These are phyloP conservation scores for Hyles euphorbiae DNA, from an alignment of 1,140 invertebrate species.

Conservation along the genomic window DNA sequence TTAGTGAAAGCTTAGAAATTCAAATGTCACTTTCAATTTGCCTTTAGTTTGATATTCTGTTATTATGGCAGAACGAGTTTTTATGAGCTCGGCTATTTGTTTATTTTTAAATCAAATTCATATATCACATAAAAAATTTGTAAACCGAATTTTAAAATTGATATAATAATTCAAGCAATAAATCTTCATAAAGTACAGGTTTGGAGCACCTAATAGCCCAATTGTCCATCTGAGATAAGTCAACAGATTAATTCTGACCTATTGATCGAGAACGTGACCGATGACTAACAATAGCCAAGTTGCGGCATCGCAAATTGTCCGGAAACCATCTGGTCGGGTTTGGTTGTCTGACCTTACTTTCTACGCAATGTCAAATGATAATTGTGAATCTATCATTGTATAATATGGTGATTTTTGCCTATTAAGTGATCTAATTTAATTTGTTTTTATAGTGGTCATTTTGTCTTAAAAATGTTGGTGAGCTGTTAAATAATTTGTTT, in stretches of 20 bases:
- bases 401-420: too few relatives aligned
- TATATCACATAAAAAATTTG: too few relatives aligned
- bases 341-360: constrained; percentile 33
- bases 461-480: too few relatives aligned
- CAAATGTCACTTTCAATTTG: constrained; percentile 15
- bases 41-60: not conserved
- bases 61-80: not conserved
- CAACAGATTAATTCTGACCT: constrained; percentile 41
- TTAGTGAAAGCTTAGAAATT: constrained; percentile 18
- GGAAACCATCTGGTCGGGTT: constrained; percentile 35
- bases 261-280: constrained; percentile 52
- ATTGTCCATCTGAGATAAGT: constrained; percentile 24
- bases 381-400: too few relatives aligned
- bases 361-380: constrained; percentile 33
- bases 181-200: too few relatives aligned
- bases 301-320: constrained; percentile 37
- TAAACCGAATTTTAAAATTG: too few relatives aligned
- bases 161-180: too few relatives aligned
- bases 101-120: not conserved
- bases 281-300: constrained; percentile 37
- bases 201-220: not conserved
- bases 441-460: too few relatives aligned
- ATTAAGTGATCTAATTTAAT: too few relatives aligned
- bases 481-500: too few relatives aligned
- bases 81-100: not conserved